These are phyloP conservation scores for Portevinia maculata DNA, from an alignment of 2,888 invertebrate species.

Conservation along the genomic window DNA sequence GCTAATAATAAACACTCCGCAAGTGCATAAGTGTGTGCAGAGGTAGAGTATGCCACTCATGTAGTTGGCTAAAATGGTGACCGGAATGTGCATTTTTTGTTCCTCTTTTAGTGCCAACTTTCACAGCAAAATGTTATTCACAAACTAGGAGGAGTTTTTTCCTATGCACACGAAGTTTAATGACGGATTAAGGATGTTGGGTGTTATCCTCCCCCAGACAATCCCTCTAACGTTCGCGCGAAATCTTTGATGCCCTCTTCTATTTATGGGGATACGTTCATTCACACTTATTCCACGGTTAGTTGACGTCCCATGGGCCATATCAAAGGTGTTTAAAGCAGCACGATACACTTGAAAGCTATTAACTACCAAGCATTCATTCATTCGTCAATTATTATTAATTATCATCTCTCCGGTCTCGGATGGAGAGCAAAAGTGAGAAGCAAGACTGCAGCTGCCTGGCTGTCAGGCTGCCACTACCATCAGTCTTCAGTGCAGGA, in stretches of 20 bases:
- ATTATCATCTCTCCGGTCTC: slow-evolving; percentile 49
- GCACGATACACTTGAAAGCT: slow-evolving; percentile 21
- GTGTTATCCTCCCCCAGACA: slow-evolving; percentile 13
- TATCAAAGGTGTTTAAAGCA: slow-evolving; percentile 51
- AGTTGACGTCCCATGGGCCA: slow-evolving; percentile 1
- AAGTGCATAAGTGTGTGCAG: slow-evolving; percentile 69
- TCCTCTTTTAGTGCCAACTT: slow-evolving; percentile 65
- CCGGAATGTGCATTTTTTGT: slow-evolving; percentile 42
- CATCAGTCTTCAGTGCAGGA: slow-evolving; percentile 17
- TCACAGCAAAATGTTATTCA: slow-evolving; percentile 57
- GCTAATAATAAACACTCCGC: slow-evolving; percentile 75
- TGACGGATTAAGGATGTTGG: slow-evolving; percentile 47
- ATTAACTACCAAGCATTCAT: slow-evolving; percentile 27
- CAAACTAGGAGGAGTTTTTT: slow-evolving; percentile 36
- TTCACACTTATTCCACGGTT: not conserved
- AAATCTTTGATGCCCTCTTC: slow-evolving; percentile 42
- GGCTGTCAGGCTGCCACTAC: too few species aligned
- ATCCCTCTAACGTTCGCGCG: not conserved
- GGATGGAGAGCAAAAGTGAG: slow-evolving; percentile 11
- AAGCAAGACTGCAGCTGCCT: slow-evolving; percentile 46
- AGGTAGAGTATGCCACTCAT: slow-evolving; percentile 54
- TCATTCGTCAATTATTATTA: slow-evolving; percentile 66
- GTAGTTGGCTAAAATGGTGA: slow-evolving; percentile 58
- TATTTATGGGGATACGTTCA: slow-evolving; percentile 3
- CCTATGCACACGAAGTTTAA: slow-evolving; percentile 27